phyloP scores from a whole-genome alignment of 2,888 invertebrate species.

The Callosobruchus maculatus region DNA sequence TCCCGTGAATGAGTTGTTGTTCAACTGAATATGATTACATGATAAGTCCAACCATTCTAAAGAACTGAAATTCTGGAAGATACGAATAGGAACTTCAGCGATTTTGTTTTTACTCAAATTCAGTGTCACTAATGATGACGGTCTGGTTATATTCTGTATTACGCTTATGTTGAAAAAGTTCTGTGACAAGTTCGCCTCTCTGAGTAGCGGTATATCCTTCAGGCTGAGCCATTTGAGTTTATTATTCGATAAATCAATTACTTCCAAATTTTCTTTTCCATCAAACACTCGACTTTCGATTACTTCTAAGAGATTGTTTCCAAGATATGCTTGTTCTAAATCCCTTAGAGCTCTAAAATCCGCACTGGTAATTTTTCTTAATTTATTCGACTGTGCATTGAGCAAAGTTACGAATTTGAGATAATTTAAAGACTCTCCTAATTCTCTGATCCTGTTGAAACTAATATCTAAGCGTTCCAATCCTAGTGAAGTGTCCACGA shows the following conservation, averaged over 20 bases:
- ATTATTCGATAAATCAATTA: constrained; percentile 30
- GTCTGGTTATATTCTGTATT: constrained; percentile 18
- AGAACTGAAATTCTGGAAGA: constrained; percentile 19
- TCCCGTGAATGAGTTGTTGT: constrained; percentile 24
- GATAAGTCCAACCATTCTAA: constrained; percentile 30
- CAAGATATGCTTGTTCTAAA: constrained; percentile 23
- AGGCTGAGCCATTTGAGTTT: constrained; percentile 22
- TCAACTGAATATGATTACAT: constrained; percentile 29
- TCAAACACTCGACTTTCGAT: constrained; percentile 22
- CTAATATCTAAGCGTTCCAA: constrained; percentile 31
- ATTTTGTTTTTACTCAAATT: constrained; percentile 31
- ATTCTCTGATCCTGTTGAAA: constrained; percentile 27
- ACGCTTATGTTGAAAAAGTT: constrained; percentile 24
- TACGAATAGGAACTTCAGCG: constrained; percentile 9
- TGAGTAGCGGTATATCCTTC: constrained; percentile 23
- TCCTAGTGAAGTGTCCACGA: constrained; percentile 15
- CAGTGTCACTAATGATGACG: constrained; percentile 21
- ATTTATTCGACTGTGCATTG: constrained; percentile 27
- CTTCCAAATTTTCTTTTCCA: constrained; percentile 22
- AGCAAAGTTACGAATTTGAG: constrained; percentile 22
- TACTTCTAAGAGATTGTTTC: constrained; percentile 20
- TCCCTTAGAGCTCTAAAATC: constrained; percentile 21
- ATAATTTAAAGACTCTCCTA: constrained; percentile 21
- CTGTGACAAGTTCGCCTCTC: constrained; percentile 32
- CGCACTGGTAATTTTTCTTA: constrained; percentile 18